Evolutionary conservation across 2,797 vertebrate species (phyloP), one percentile per base, ranked within the genome.

Genomic region (Etheostoma perlongum): DNA sequence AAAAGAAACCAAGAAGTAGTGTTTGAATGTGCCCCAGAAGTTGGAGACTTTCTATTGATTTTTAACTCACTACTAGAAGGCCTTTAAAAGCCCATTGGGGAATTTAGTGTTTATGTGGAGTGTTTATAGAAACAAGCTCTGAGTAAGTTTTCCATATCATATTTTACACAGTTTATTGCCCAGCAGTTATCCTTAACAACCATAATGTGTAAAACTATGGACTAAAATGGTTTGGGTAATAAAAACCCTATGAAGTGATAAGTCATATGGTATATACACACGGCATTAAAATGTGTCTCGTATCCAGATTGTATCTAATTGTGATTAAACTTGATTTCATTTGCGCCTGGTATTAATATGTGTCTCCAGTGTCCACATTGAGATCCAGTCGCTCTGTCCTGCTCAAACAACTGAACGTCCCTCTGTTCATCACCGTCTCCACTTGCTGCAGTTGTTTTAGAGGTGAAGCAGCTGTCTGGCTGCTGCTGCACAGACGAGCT

Each of bases 21-120:
- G 64, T 80, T 72, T 83, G 78, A 87, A 88, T 86, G 64, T 76
- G 69, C 77, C 72, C 66, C 75, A 81, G 74, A 84, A 80, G 75
- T 85, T 82, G 48, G 71, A 85, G 54, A 64, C 65, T 69, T 71
- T 77, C 52, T 68, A 83, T 86, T 76, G 84, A 87, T 87, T 88
- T 82, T 81, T 62, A 67, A 77, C 67, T 81, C 72, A 13, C 71
- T 57, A 63, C 70, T 66, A 51, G 47, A 77, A 59, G 68, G 67
- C 51, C 60, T 83, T 80, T 78, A 84, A 83, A 58, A 64, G 75
- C 82, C 82, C 79, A 73, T 33, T 21, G 18, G 79, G 74, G 76
- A 80, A 62, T 36, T 46, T 11, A 1, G 53, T 70, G 67, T 85
- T 82, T 77, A 74, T 78, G 57, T 47, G 21, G n/a, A 33, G 67